These are phyloP conservation scores for Anodontia alba DNA, from an alignment of 2,888 invertebrate genomes.

Conservation along the genomic window DNA sequence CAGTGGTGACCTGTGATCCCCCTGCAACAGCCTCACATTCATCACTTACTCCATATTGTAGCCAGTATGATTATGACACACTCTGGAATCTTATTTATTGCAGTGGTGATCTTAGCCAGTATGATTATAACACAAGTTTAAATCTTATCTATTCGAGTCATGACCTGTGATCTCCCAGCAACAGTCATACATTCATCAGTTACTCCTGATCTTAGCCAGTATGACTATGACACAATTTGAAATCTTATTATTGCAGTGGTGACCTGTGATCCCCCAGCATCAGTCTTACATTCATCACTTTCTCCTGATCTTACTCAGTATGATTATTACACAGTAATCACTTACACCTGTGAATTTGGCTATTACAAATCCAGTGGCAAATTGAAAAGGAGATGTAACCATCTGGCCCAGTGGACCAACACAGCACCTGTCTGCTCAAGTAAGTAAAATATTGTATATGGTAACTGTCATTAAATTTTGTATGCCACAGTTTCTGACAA, in stretches of 20 bases:
- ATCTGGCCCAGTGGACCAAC: constrained; percentile 35
- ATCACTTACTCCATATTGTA: neutral
- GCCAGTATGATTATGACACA: constrained; percentile 22
- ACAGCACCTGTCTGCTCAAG: constrained; percentile 36
- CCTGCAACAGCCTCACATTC: constrained; percentile 22
- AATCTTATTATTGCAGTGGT: constrained; percentile 48
- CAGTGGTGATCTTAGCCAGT: neutral
- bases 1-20: constrained; percentile 42
- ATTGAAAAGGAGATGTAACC: constrained; percentile 27
- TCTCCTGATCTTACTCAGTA: constrained; percentile 2
- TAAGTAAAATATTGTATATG: constrained; percentile 18
- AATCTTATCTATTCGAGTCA: constrained; percentile 45
- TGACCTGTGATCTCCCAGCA: constrained; percentile 35
- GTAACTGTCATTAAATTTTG: no score
- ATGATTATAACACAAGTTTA: constrained; percentile 30
- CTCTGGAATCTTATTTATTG: no score
- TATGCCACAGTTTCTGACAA: no score
- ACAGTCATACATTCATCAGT: constrained; percentile 14
- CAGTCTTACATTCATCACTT: constrained; percentile 12
- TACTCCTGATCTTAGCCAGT: neutral
- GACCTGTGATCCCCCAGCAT: constrained; percentile 33
- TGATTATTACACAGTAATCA: constrained; percentile 23
- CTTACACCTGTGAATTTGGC: constrained; percentile 44
- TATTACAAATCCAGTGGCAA: constrained; percentile 35
- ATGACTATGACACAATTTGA: constrained; percentile 24